Conservation (phyloP, 2,888 invertebrate species). For the Volucella inflata region DNA sequence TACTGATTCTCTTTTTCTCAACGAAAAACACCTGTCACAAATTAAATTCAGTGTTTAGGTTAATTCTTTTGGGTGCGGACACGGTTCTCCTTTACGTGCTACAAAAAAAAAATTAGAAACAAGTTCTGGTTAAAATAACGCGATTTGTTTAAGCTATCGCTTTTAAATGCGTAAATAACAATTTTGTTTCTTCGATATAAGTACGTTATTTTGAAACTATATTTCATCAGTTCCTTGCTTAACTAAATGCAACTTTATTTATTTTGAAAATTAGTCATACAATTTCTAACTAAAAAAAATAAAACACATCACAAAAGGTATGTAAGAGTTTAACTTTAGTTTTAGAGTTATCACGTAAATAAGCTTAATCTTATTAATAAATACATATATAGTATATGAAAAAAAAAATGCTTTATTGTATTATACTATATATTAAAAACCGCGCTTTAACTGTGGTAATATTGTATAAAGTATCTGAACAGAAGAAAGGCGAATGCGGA, state of each 20-base stretch:
- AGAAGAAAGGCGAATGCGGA: constrained; percentile 6
- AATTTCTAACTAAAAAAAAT: too few relatives aligned
- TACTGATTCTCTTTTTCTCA: background rate
- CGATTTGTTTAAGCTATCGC: background rate
- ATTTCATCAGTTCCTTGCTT: too few relatives aligned
- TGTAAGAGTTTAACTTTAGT: too few relatives aligned
- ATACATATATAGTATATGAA: background rate
- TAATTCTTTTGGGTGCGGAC: constrained; percentile 64
- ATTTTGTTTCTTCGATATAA: background rate
- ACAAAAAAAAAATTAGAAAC: background rate
- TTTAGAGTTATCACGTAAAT: too few relatives aligned
- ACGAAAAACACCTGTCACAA: constrained; percentile 54
- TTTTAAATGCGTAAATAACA: background rate
- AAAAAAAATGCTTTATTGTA: background rate
- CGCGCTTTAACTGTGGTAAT: background rate
- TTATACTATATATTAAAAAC: background rate
- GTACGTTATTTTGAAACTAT: too few relatives aligned
- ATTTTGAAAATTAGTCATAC: too few relatives aligned
- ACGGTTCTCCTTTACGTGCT: constrained; percentile 18
- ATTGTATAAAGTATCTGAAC: constrained; percentile 18
- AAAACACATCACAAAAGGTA: too few relatives aligned
- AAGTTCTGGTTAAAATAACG: constrained; percentile 3
- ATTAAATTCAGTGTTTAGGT: constrained; percentile 59
- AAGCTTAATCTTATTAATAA: too few relatives aligned
- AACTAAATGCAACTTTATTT: too few relatives aligned